Conservation (phyloP, 53 echinoderm and acorn worm genomes). For the Temnopleurus reevesii region DNA sequence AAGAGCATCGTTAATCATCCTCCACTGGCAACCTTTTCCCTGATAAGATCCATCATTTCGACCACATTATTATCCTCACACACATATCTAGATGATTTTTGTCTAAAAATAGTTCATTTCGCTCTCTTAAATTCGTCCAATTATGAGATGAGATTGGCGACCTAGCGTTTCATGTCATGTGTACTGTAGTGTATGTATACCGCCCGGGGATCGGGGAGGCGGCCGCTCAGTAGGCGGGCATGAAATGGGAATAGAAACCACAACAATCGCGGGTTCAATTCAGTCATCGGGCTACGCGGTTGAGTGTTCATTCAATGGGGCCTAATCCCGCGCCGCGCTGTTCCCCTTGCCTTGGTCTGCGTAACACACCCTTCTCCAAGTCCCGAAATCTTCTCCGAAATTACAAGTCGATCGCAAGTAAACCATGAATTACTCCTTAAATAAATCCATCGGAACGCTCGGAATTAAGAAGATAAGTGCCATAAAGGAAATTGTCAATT, state of each 20-base stretch:
- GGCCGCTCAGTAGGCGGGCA: constrained; percentile 19
- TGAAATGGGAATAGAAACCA: constrained; percentile 35
- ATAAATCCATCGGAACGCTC: not conserved
- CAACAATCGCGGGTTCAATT: constrained; percentile 37
- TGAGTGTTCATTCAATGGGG: constrained; percentile 12
- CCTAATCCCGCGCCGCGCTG: constrained; percentile 32
- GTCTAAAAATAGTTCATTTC: too few relatives aligned
- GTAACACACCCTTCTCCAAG: constrained; percentile 38
- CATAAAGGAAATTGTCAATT: not conserved
- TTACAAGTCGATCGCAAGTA: not conserved
- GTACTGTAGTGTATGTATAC: too few relatives aligned
- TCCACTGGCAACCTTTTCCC: too few relatives aligned
- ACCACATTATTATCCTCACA: too few relatives aligned
- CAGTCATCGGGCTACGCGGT: not conserved
- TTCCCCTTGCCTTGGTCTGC: not conserved
- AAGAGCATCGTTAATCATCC: too few relatives aligned
- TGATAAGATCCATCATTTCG: too few relatives aligned
- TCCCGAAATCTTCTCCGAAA: not conserved
- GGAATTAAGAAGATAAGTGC: not conserved
- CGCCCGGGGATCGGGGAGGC: constrained; percentile 8
- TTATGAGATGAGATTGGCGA: too few relatives aligned
- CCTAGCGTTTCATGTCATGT: too few relatives aligned
- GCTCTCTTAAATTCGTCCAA: too few relatives aligned
- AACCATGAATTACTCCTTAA: constrained; percentile 6
- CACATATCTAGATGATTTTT: too few relatives aligned